phyloP scores from a whole-genome alignment of 2,113 vertebrate genomes.

The Phaethornis superciliosus region DNA sequence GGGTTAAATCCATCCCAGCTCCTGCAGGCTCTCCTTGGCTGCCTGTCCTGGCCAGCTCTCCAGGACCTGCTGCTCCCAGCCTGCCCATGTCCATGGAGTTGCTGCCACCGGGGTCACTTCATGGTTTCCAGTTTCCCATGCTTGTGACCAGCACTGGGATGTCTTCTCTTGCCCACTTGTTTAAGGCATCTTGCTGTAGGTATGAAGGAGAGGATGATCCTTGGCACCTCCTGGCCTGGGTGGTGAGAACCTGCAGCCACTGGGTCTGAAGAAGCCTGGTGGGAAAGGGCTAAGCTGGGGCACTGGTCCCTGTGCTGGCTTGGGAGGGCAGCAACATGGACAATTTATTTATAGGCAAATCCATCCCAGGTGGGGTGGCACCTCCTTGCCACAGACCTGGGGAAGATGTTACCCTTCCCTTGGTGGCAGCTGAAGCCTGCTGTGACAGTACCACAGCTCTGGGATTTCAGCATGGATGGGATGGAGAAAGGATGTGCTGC shows the following conservation, averaged over 20 bases:
- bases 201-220: background rate
- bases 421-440: background rate
- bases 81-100: accelerated
- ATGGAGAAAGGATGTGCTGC: background rate
- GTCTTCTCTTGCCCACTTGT: background rate
- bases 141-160: background rate
- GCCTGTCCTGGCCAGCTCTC: background rate
- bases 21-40: background rate
- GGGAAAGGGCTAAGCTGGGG: background rate
- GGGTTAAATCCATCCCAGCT: background rate
- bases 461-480: background rate
- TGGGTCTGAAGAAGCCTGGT: background rate
- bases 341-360: background rate
- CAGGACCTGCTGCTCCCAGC: background rate
- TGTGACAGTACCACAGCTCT: background rate
- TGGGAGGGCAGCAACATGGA: accelerated
- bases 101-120: accelerated
- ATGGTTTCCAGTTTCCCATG: background rate
- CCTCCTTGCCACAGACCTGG: background rate
- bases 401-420: background rate
- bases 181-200: background rate
- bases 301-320: accelerated
- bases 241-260: accelerated
- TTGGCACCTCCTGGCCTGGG: background rate
- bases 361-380: background rate